A percentile compares a stretch with the other conserved stretches of the same genome.
These are phyloP conservation scores for Sinelater perroti DNA, from an alignment of 2,888 invertebrate genomes.

Conservation along the genomic window DNA sequence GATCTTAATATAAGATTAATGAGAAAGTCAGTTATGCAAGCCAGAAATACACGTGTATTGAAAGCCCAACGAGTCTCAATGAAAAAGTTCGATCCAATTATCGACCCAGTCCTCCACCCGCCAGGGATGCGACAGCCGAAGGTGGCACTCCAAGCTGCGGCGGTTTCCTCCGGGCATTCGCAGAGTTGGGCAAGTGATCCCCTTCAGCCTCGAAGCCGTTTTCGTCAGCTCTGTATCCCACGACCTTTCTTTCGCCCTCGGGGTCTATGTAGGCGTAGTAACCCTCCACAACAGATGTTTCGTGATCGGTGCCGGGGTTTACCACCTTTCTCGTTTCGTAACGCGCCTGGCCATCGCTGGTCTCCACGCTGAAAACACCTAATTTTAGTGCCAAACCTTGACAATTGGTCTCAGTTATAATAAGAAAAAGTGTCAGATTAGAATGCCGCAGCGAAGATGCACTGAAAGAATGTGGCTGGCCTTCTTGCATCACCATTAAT, in stretches of 20 bases:
- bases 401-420: too few species aligned
- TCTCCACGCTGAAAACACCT: conserved; percentile 45
- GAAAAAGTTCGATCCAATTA: too few species aligned
- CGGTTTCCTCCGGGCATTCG: conserved; percentile 46
- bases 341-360: conserved; percentile 60
- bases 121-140: conserved; percentile 53
- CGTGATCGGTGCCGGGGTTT: conserved; percentile 61
- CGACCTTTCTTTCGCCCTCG: conserved; percentile 61
- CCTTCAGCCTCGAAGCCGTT: conserved; percentile 62
- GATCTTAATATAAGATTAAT: too few species aligned
- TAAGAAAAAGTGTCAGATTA: too few species aligned
- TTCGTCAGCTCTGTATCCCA: conserved; percentile 64
- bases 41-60: too few species aligned
- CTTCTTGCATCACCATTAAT: too few species aligned
- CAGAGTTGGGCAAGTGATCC: conserved; percentile 49
- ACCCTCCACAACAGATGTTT: conserved; percentile 61
- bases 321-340: conserved; percentile 60
- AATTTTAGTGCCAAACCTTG: too few species aligned
- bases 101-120: conserved; percentile 46
- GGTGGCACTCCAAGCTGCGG: conserved; percentile 54
- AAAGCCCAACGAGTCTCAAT: too few species aligned
- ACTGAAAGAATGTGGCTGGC: too few species aligned
- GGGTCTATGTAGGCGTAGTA: conserved; percentile 60
- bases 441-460: too few species aligned
- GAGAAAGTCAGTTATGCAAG: too few species aligned